phyloP scores from a whole-genome alignment of 2,113 vertebrate genomes.

The Campylomormyrus tamandua region DNA sequence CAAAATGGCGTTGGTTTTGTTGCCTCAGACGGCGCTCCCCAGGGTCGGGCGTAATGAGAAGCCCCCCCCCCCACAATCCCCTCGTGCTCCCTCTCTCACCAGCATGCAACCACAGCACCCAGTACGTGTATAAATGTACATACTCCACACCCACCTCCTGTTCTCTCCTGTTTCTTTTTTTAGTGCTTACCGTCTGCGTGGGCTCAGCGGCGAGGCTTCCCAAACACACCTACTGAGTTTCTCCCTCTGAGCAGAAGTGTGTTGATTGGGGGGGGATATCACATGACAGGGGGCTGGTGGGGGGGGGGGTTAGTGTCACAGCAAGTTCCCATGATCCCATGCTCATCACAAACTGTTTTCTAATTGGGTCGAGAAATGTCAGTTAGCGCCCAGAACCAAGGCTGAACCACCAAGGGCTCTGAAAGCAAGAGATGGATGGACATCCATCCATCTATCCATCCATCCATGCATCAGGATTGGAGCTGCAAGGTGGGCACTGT shows the following conservation, averaged over 20 bases:
- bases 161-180: not conserved
- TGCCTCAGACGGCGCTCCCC: not conserved
- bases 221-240: not conserved
- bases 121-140: conserved; percentile 15
- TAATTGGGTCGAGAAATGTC: not conserved
- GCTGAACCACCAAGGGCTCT: not conserved
- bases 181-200: not conserved
- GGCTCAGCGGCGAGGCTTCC: conserved; percentile 9
- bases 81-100: not conserved
- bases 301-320: not conserved
- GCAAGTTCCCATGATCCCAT: not conserved
- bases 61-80: not conserved
- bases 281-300: not conserved
- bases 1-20: not conserved
- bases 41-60: not conserved
- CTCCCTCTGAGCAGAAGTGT: not conserved
- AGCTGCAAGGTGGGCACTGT: not conserved
- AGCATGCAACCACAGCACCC: not conserved
- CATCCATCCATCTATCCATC: not conserved
- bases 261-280: not conserved
- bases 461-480: not conserved
- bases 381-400: not conserved
- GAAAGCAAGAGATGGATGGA: not conserved
- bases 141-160: conserved; percentile 9
- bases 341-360: not conserved